These are phyloP conservation scores for Gymnothorax javanicus DNA, from an alignment of 2,797 vertebrate genomes.

Conservation along the genomic window DNA sequence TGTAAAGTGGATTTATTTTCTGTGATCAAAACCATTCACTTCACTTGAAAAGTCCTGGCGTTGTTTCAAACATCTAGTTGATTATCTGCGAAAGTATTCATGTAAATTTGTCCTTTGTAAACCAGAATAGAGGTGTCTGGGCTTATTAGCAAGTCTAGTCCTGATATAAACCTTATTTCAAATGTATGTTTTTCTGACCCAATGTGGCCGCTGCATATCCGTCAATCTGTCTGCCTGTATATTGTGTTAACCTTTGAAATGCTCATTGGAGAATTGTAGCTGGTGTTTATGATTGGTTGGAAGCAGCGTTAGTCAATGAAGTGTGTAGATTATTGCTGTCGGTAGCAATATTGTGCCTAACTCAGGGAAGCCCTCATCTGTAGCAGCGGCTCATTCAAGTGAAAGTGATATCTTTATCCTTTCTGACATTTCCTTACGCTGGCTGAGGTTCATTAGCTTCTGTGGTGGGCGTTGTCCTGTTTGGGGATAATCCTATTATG, in stretches of 20 bases:
- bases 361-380: constrained; percentile 36
- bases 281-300: neutral
- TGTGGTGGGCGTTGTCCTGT: constrained; percentile 64
- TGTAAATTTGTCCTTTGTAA: neutral
- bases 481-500: constrained; percentile 54
- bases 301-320: neutral
- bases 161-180: neutral
- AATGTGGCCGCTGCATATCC: neutral
- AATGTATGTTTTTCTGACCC: neutral
- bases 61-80: neutral
- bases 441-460: constrained; percentile 19
- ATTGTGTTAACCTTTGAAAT: neutral
- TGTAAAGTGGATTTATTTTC: constrained; percentile 25
- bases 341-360: neutral
- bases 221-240: neutral
- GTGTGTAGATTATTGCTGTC: neutral
- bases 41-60: constrained; percentile 33
- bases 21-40: constrained; percentile 30
- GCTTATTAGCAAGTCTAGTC: neutral
- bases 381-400: constrained; percentile 34
- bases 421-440: constrained; percentile 40
- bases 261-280: no score
- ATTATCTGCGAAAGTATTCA: constrained; percentile 4
- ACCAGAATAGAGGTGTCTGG: neutral
- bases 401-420: constrained; percentile 54